Conservation (phyloP, 53 echinoderm and acorn worm genomes). For the Henricia sp. region DNA sequence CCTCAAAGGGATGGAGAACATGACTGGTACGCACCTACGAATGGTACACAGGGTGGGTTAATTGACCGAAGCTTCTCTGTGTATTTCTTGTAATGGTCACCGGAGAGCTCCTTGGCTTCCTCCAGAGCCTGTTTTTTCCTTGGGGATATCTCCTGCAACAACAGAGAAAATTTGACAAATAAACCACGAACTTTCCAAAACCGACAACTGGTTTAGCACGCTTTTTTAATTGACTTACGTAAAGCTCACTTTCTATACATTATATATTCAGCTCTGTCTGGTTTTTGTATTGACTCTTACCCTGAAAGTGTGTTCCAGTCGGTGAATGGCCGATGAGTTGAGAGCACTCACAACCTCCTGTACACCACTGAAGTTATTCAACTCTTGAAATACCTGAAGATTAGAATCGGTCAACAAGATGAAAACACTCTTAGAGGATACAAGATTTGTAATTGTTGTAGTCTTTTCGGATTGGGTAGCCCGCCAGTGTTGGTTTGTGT, state of each 20-base stretch:
- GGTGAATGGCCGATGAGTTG: constrained; percentile 86
- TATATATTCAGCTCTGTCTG: too few species aligned
- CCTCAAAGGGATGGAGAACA: too few species aligned
- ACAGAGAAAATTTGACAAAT: neutral
- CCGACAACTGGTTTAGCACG: too few species aligned
- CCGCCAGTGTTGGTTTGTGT: too few species aligned
- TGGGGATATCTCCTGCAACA: constrained; percentile 80
- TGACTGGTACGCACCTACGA: constrained; percentile 77
- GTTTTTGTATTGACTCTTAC: too few species aligned
- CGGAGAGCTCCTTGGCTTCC: constrained; percentile 90
- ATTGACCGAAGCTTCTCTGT: constrained; percentile 96
- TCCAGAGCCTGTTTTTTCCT: constrained; percentile 96
- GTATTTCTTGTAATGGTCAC: constrained; percentile 96
- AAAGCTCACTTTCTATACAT: too few species aligned
- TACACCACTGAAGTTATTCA: constrained; percentile 98
- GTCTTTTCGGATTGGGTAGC: too few species aligned
- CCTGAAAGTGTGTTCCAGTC: constrained; percentile 96
- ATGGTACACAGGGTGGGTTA: constrained; percentile 99
- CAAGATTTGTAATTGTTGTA: too few species aligned
- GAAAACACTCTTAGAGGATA: too few species aligned
- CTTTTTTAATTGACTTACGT: too few species aligned
- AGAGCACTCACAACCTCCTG: constrained; percentile 97
- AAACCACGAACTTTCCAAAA: neutral
- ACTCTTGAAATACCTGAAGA: constrained; percentile 92
- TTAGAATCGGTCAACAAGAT: too few species aligned